Conservation (phyloP, 1,140 invertebrate species). For the Drosophila pachea region DNA sequence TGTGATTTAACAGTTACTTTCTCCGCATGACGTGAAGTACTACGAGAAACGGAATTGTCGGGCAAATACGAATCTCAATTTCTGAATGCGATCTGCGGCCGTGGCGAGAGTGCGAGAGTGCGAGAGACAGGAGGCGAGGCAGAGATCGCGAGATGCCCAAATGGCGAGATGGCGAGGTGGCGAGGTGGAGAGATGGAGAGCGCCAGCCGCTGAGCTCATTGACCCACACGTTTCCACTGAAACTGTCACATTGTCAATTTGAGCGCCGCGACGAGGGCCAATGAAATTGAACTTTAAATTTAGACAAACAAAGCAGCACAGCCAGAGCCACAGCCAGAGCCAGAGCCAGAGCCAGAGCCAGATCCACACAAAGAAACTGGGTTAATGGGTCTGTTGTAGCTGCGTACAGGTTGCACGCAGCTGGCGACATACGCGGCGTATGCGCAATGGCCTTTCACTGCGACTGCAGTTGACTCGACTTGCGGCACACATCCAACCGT, state of each 20-base stretch:
- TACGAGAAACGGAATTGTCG: not conserved
- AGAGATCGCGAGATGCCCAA: too few species aligned
- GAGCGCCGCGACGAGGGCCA: slow-evolving; percentile 66
- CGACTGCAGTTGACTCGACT: slow-evolving; percentile 42
- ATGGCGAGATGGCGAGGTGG: too few species aligned
- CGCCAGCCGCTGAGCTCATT: slow-evolving; percentile 58
- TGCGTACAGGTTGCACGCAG: slow-evolving; percentile 63
- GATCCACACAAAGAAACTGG: slow-evolving; percentile 53
- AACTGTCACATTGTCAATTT: slow-evolving; percentile 69
- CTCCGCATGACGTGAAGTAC: slow-evolving; percentile 1
- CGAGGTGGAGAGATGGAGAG: not conserved
- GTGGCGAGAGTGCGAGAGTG: not conserved
- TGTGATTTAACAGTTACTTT: slow-evolving; percentile 25
- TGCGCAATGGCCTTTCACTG: slow-evolving; percentile 73
- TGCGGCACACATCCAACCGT: slow-evolving; percentile 20
- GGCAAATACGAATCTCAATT: slow-evolving; percentile 5
- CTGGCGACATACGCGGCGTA: slow-evolving; percentile 52
- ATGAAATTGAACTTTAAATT: slow-evolving; percentile 78
- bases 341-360: not conserved
- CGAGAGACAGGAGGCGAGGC: too few species aligned
- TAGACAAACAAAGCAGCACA: slow-evolving; percentile 65
- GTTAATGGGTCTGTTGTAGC: slow-evolving; percentile 74
- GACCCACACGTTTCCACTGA: slow-evolving; percentile 64
- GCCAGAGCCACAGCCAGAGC: slow-evolving; percentile 1
- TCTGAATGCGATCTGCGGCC: not conserved